Evolutionary conservation across 2,888 invertebrate genomes (phyloP).

Genomic region (Papilio demoleus): DNA sequence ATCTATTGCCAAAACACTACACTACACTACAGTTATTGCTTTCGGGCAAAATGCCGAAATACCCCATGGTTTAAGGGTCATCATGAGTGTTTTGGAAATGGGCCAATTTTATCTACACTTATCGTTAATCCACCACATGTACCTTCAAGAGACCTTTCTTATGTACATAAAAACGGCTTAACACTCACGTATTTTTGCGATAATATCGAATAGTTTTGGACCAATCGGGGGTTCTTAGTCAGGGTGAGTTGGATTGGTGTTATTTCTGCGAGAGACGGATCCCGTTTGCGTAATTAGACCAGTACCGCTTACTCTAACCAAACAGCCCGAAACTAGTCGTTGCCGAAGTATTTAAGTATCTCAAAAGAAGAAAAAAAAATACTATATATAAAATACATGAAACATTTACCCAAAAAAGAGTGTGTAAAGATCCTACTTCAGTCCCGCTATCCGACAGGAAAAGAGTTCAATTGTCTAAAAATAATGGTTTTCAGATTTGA

Average conservation of each 20-base stretch:
- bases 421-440: background rate
- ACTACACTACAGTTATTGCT: background rate
- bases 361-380: background rate
- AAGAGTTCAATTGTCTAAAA: slow-evolving; percentile 13
- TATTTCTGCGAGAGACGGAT: background rate
- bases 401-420: background rate
- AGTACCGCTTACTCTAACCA: too few species aligned
- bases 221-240: too few species aligned
- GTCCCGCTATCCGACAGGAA: background rate
- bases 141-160: too few species aligned
- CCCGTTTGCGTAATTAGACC: too few species aligned
- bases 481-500: background rate
- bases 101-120: slow-evolving; percentile 5
- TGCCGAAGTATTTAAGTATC: too few species aligned
- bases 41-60: background rate
- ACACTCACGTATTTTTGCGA: too few species aligned
- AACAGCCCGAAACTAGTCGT: too few species aligned
- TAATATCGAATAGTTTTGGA: too few species aligned
- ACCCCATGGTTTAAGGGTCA: slow-evolving; percentile 17
- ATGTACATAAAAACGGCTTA: too few species aligned
- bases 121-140: slow-evolving; percentile 6
- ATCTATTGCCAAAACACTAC: too few species aligned
- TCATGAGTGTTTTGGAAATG: slow-evolving; percentile 22
- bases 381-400: background rate
- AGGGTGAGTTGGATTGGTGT: too few species aligned